Percentiles rank a stretch among this genome's conserved stretches.
Conservation (phyloP, 2,113 vertebrate genomes). For the Empidonax traillii region DNA sequence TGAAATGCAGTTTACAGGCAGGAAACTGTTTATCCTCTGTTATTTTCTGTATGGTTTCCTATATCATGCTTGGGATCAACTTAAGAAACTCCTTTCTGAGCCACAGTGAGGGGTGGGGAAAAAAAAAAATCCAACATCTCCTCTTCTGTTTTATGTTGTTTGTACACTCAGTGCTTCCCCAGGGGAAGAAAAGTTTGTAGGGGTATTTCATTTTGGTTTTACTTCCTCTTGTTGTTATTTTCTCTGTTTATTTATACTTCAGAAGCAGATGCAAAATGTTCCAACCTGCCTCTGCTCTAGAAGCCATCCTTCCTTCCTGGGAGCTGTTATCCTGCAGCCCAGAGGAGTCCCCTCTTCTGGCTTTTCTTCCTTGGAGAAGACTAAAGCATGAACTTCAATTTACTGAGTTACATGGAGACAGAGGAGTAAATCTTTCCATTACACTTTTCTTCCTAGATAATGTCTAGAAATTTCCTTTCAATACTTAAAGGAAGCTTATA, state of each 20-base stretch:
- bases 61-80: neutral
- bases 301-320: neutral
- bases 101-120: neutral
- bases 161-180: neutral
- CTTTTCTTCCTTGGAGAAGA: neutral
- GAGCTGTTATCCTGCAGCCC: neutral
- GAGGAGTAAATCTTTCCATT: neutral
- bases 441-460: neutral
- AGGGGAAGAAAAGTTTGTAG: neutral
- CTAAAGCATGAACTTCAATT: neutral
- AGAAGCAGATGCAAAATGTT: neutral
- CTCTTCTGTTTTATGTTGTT: neutral
- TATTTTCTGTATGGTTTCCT: slow-evolving; percentile 23
- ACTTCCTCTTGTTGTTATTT: slow-evolving; percentile 31
- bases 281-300: neutral
- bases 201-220: slow-evolving; percentile 18
- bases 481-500: neutral
- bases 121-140: neutral
- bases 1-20: neutral
- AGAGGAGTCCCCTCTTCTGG: neutral
- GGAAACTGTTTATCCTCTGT: neutral
- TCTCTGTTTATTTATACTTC: slow-evolving; percentile 4
- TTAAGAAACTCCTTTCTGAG: neutral
- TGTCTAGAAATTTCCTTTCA: neutral
- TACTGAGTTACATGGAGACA: neutral